These are phyloP conservation scores for Melanostoma mellinum DNA, from an alignment of 2,888 invertebrate species.

Conservation along the genomic window DNA sequence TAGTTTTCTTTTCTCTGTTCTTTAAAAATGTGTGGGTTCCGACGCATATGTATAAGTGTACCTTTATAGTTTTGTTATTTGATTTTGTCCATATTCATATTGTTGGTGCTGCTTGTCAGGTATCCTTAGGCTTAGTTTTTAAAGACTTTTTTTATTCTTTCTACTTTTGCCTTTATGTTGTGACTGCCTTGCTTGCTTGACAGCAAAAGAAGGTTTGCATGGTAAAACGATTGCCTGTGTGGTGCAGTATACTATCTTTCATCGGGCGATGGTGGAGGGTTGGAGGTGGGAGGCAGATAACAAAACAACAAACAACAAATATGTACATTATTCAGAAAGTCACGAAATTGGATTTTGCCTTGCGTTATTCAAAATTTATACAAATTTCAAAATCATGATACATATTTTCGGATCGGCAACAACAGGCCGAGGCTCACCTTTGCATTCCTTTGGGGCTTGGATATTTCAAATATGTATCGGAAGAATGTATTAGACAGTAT, in stretches of 20 bases:
- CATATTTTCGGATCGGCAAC: slow-evolving; percentile 41
- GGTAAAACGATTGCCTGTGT: slow-evolving; percentile 15
- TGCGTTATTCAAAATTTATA: slow-evolving; percentile 59
- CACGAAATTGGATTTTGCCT: slow-evolving; percentile 64
- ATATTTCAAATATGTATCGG: slow-evolving; percentile 39
- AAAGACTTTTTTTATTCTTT: slow-evolving; percentile 6
- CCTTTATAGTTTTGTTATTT: slow-evolving; percentile 20
- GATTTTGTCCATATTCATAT: slow-evolving; percentile 23
- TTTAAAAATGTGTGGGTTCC: slow-evolving; percentile 32
- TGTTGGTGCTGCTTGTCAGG: slow-evolving; percentile 27
- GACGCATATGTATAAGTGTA: slow-evolving; percentile 11
- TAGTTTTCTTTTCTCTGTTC: slow-evolving; percentile 11
- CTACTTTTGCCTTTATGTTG: background rate
- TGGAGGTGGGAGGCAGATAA: slow-evolving; percentile 16
- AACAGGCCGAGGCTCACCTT: slow-evolving; percentile 17
- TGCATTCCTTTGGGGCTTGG: slow-evolving; percentile 26
- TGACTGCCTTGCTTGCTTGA: background rate
- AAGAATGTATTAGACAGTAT: slow-evolving; percentile 16
- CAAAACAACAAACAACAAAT: slow-evolving; percentile 24
- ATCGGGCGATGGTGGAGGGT: background rate
- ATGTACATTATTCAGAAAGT: slow-evolving; percentile 56
- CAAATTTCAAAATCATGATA: slow-evolving; percentile 54
- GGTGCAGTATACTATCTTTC: slow-evolving; percentile 14
- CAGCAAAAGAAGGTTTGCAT: slow-evolving; percentile 21
- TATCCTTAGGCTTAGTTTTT: slow-evolving; percentile 41